These are phyloP conservation scores for Amphipoea oculea DNA, from an alignment of 2,888 invertebrate genomes.

Conservation along the genomic window DNA sequence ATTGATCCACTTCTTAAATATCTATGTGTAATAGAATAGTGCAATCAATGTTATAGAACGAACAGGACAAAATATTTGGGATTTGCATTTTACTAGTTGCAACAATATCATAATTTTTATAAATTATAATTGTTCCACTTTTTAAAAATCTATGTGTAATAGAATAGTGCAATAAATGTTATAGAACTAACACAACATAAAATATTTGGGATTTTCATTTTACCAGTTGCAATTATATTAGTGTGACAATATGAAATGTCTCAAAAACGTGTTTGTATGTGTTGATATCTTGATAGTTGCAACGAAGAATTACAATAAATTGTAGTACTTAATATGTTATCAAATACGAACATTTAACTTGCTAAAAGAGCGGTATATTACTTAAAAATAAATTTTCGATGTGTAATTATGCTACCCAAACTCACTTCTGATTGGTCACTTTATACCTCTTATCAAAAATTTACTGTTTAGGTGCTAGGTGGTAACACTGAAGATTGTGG, in stretches of 20 bases:
- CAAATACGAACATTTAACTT: slow-evolving; percentile 12
- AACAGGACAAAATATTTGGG: not conserved
- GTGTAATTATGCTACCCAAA: slow-evolving; percentile 6
- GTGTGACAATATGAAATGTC: not conserved
- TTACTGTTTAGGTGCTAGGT: slow-evolving; percentile 51
- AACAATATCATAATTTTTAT: not conserved
- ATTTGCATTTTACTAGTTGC: slow-evolving; percentile 1
- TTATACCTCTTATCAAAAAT: slow-evolving; percentile 14
- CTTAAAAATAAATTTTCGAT: slow-evolving; percentile 26
- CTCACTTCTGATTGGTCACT: slow-evolving; percentile 16
- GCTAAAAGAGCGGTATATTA: slow-evolving; percentile 26
- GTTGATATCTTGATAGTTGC: slow-evolving; percentile 5
- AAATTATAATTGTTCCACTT: not conserved
- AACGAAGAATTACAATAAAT: slow-evolving; percentile 24
- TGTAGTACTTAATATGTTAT: slow-evolving; percentile 39
- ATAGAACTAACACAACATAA: not conserved
- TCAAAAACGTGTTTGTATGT: slow-evolving; percentile 6
- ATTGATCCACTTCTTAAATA: not conserved
- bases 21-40: not conserved
- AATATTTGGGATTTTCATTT: not conserved
- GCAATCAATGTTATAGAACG: not conserved
- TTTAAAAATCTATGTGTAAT: not conserved
- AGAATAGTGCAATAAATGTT: not conserved
- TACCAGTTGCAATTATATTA: not conserved
- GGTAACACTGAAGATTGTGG: slow-evolving; percentile 27